These are phyloP conservation scores for Xyliphius kryptos DNA, from an alignment of 2,113 vertebrate species.

Conservation along the genomic window DNA sequence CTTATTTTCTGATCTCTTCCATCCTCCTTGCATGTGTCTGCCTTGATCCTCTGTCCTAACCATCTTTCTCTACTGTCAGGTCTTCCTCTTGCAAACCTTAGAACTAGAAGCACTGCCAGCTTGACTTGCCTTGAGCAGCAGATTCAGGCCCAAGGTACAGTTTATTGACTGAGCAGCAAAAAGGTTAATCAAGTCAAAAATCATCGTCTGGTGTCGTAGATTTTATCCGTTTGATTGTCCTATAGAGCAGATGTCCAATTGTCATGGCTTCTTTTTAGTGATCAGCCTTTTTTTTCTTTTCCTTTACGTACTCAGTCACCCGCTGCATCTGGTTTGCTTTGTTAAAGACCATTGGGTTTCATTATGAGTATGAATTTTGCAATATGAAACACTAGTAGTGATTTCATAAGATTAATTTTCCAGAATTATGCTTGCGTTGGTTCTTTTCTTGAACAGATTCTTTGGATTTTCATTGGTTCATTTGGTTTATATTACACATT, in stretches of 20 bases:
- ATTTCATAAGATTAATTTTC: not conserved
- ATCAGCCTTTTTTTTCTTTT: not conserved
- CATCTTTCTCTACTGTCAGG: constrained; percentile 86
- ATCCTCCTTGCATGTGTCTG: constrained; percentile 24
- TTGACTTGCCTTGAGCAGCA: constrained; percentile 93
- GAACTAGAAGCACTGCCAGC: constrained; percentile 98
- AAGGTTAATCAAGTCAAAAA: constrained; percentile 4
- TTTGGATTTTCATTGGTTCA: too few relatives aligned
- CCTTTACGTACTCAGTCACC: not conserved
- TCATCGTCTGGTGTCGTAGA: constrained; percentile 2
- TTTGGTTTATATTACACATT: too few relatives aligned
- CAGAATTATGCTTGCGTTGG: not conserved
- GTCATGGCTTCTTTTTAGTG: not conserved
- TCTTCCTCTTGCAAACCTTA: constrained; percentile 94
- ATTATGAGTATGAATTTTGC: too few relatives aligned
- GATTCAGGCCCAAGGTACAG: constrained; percentile 91
- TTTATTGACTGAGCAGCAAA: constrained; percentile 53
- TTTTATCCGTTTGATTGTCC: constrained; percentile 2
- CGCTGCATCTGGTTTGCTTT: not conserved
- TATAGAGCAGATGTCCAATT: not conserved
- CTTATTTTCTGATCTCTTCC: constrained; percentile 6
- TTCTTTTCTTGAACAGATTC: not conserved
- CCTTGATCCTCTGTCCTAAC: constrained; percentile 57
- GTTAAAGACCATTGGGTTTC: not conserved
- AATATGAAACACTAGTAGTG: too few relatives aligned